Evolutionary conservation across 2,113 vertebrate genomes (phyloP), one percentile per base, ranked within the genome.

Genomic region (Spea multiplicata): DNA sequence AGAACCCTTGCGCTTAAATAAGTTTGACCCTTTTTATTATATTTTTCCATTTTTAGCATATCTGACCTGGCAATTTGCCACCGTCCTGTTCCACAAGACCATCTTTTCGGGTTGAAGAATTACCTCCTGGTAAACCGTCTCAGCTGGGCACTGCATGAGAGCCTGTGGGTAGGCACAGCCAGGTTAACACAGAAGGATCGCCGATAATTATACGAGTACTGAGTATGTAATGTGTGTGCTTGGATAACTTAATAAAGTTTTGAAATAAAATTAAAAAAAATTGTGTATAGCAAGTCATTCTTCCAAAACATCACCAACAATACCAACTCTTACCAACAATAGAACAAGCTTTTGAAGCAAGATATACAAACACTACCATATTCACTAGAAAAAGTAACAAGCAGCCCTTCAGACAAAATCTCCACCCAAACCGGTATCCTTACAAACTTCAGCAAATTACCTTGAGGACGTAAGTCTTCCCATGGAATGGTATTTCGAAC

Each of bases 381-480:
- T 2, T 10, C 50, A 53, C 50, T 53, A 3, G 6, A 53, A 6
- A 8, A 6, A 53, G 50, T 8, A 53, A 6, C 50, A 53, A 16
- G 52, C 16, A 71, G 48, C 57, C 65, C n/a, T 3, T 75, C 14
- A 0, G 47, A 66, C 64, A n/a, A 53, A 3, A 53, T 6, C 10
- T 53, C 50, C 3, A 6, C n/a, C 5, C 44, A 70, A 30, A 30
- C 30, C 2, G 30, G 30, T 30, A 52, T 7, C 6, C 50, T 7
- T 52, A 7, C 50, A 6, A 10, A 52, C 50, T 52, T 52, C 50
- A 52, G 9, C 50, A 52, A 16, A 84, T 84, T 91, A 98, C 97
- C 96, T 99, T 99, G 66, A 99, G 90, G 87, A 99, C 96, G 87
- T 97, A 99, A 4, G 94, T 94, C 91, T 96, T 98, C 85, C 97